Base-by-base conservation (phyloP, 1,140 invertebrate genomes). In the Drusus annulatus region DNA sequence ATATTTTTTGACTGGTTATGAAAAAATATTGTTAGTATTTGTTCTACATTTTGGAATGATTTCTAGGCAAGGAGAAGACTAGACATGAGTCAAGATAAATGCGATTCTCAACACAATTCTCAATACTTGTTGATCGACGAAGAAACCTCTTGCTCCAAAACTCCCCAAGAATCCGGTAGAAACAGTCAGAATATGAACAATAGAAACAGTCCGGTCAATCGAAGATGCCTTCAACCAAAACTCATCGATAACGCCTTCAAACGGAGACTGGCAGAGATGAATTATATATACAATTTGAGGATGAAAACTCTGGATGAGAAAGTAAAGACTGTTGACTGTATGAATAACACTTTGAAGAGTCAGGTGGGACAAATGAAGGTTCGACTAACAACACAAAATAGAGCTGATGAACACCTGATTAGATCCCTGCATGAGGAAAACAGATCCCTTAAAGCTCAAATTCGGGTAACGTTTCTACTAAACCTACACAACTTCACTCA, bases 261-360 rank as follows among this genome's bases (percentile, higher is more conserved):
- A 23, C 52, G 69, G 25, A 17, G 51, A 28, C 23, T 74, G 52
- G 69, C 69, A 15, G 69, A 74, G 23, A 74, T 74, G 51, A 56
- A 74, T 56, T 50, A 28, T 23, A 74, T 74, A 16, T 74, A 74
- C 23, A 21, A 74, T 54, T 31, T 74, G 21, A 74, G 69, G 31
- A 31, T 74, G 19, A 56, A 74, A 28, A 56, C 52, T 74, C 69
- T 74, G 7, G 54, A 74, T 25, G n/a, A 74, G 21, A 74, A 74
- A 31, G 52, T 74, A 54, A 28, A 16, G 16, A 8, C 3, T 56
- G 15, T 16, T 21, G 54, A 19, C 16, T 17, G 17, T n/a, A 10
- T 54, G 28, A 74, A 74, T 23, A 28, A 54, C 6, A 28, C 50
- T 13, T 17, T 74, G 8, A 28, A 21, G 25, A 50, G 65, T 51